These are phyloP conservation scores for Tineola bisselliella DNA, from an alignment of 2,888 invertebrate genomes.

Conservation along the genomic window DNA sequence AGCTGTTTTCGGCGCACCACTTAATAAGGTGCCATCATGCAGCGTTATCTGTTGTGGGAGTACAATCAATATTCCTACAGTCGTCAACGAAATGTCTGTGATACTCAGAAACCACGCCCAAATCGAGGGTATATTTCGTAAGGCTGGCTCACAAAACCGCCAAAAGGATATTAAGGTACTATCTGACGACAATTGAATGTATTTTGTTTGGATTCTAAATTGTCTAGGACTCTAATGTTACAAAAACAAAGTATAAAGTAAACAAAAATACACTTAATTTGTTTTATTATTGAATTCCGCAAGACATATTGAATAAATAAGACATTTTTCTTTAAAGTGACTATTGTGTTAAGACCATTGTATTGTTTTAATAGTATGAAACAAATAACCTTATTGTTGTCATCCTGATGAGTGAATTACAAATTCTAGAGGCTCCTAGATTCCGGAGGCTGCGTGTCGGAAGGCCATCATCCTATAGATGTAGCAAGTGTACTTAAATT, in stretches of 20 bases:
- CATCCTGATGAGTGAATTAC: no score
- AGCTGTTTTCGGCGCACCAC: slow-evolving; percentile 58
- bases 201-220: no score
- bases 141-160: slow-evolving; percentile 84
- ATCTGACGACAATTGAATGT: no score
- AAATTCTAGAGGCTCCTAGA: slow-evolving; percentile 71
- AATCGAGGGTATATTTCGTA: slow-evolving; percentile 87
- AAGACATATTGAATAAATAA: no score
- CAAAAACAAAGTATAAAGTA: no score
- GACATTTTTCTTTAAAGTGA: no score
- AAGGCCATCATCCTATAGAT: slow-evolving; percentile 82
- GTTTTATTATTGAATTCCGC: no score
- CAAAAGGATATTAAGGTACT: slow-evolving; percentile 84
- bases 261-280: no score
- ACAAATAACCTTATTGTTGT: no score
- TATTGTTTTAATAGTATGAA: no score
- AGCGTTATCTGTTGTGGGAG: slow-evolving; percentile 74
- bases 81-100: slow-evolving; percentile 77
- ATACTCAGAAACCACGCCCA: slow-evolving; percentile 74
- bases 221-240: no score
- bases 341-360: background rate
- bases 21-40: slow-evolving; percentile 55
- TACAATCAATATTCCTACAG: slow-evolving; percentile 75
- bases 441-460: slow-evolving; percentile 74
- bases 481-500: slow-evolving; percentile 86